Percentiles rank a stretch among this genome's conserved stretches.
Conservation (phyloP, 2,797 vertebrate genomes). For the Cuculus canorus region DNA sequence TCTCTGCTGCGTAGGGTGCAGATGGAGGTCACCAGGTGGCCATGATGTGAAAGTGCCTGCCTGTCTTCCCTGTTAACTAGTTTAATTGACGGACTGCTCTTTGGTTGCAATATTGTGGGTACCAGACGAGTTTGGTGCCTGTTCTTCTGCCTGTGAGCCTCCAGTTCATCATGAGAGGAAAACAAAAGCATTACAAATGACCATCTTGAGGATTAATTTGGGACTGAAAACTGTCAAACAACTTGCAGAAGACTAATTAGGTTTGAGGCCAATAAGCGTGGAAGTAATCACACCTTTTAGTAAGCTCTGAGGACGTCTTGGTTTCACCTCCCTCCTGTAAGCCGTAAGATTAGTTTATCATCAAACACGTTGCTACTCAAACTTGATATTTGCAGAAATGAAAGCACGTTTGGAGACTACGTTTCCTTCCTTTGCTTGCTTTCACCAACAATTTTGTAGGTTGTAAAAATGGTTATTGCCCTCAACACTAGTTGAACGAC, state of each 20-base stretch:
- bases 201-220: not conserved
- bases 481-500: not conserved
- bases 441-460: not conserved
- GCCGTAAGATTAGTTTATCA: not conserved
- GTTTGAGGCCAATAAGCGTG: not conserved
- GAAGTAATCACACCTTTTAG: not conserved
- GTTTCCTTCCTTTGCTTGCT: not conserved
- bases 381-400: not conserved
- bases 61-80: not conserved
- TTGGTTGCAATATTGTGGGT: accelerated
- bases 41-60: not conserved
- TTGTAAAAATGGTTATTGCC: not conserved
- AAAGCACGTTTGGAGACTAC: accelerated
- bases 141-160: not conserved
- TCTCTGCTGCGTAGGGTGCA: not conserved
- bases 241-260: not conserved
- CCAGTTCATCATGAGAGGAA: not conserved
- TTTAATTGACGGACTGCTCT: not conserved
- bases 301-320: not conserved
- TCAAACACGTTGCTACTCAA: not conserved
- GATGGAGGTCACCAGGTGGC: not conserved
- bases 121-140: not conserved
- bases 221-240: not conserved
- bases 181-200: not conserved
- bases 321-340: not conserved